Conservation (phyloP, 2,888 invertebrate genomes). For the Macrosiphum euphorbiae region DNA sequence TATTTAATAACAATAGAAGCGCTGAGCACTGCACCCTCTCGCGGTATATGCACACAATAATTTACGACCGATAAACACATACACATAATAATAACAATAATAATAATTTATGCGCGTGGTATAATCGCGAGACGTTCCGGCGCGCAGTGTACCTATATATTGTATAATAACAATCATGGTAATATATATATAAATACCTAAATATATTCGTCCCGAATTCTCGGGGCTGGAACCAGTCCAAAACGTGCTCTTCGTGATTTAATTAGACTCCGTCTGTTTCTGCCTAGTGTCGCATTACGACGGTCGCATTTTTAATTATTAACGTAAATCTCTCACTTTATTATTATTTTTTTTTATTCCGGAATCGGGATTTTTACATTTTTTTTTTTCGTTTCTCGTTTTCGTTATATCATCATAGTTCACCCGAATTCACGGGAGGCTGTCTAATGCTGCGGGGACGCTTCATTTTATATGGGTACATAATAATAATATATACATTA, state of each 20-base stretch:
- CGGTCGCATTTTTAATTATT: conserved; percentile 7
- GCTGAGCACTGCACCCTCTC: not conserved
- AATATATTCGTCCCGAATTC: conserved; percentile 27
- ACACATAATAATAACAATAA: not conserved
- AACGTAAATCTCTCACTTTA: not conserved
- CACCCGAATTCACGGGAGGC: not conserved
- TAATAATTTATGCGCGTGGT: not conserved
- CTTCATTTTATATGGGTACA: not conserved
- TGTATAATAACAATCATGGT: not conserved
- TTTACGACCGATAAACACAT: not conserved
- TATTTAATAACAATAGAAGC: not conserved
- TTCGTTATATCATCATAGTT: not conserved
- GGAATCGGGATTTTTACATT: not conserved
- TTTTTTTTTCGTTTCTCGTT: not conserved
- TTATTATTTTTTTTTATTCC: not conserved
- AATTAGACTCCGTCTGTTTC: conserved; percentile 31
- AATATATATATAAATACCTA: not conserved
- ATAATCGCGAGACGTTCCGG: not conserved
- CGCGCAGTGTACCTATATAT: not conserved
- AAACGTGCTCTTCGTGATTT: conserved; percentile 11
- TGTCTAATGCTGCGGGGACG: not conserved
- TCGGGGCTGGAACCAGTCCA: conserved; percentile 50
- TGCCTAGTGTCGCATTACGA: not conserved
- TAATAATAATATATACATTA: not conserved
- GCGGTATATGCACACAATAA: not conserved